Conservation (phyloP, 1,140 invertebrate species). For the Mizuhopecten yessoensis region DNA sequence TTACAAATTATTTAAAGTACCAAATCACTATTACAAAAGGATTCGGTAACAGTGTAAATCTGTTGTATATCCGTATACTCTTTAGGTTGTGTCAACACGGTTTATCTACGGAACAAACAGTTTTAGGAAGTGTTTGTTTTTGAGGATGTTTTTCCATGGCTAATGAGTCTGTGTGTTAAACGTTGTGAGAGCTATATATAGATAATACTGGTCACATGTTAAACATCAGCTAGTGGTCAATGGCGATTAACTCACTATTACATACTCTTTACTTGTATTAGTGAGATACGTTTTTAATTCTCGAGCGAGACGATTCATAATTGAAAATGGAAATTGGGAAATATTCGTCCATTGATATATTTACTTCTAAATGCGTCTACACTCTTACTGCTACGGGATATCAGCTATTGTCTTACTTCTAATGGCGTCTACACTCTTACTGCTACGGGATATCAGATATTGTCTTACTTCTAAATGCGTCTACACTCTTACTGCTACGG, state of each 20-base stretch:
- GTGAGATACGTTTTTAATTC: no score
- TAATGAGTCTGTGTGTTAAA: not conserved
- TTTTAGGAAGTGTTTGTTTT: not conserved
- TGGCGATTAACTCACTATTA: not conserved
- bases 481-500: no score
- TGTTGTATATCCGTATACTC: not conserved
- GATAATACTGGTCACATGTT: not conserved
- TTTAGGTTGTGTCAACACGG: not conserved
- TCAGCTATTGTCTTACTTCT: no score
- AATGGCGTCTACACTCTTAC: no score
- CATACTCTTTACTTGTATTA: no score
- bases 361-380: no score
- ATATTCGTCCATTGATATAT: no score
- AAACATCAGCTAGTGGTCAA: not conserved
- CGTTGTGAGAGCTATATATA: not conserved
- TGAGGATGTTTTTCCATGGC: not conserved
- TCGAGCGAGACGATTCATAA: no score
- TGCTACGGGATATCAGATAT: no score
- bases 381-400: no score
- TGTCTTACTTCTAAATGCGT: no score
- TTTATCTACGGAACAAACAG: conserved; percentile 1
- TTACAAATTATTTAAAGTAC: conserved; percentile 18
- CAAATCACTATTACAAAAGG: not conserved
- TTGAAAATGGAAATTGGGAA: no score
- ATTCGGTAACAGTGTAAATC: not conserved